Conservation (phyloP, 2,113 vertebrate species). For the Phalacrocorax pelagicus region DNA sequence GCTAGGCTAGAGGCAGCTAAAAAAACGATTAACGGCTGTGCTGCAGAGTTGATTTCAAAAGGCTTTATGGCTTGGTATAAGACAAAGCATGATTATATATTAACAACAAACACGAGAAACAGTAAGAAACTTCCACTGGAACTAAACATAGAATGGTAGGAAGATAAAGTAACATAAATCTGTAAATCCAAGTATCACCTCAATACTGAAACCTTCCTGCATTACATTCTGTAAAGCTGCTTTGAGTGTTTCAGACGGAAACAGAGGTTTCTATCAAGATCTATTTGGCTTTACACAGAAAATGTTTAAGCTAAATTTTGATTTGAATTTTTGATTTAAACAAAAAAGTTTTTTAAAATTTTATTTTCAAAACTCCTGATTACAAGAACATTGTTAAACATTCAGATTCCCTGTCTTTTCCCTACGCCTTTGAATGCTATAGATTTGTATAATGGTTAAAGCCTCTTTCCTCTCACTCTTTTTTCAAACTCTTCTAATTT, state of each 20-base stretch:
- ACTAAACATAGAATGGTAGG: background rate
- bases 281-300: background rate
- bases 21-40: background rate
- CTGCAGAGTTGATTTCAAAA: background rate
- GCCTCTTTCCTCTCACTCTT: background rate
- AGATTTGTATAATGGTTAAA: background rate
- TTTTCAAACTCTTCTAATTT: background rate
- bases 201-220: background rate
- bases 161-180: background rate
- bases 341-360: background rate
- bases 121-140: background rate
- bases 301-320: background rate
- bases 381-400: background rate
- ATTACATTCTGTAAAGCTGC: background rate
- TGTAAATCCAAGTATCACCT: background rate
- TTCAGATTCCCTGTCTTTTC: background rate
- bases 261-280: background rate
- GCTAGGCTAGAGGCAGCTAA: background rate
- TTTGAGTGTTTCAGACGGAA: background rate
- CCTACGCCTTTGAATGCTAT: background rate
- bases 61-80: background rate
- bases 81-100: background rate
- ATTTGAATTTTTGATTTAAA: background rate
- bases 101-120: background rate
- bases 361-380: background rate